phyloP scores from a whole-genome alignment of 2,113 vertebrate genomes.

The Proterorhinus semilunaris region DNA sequence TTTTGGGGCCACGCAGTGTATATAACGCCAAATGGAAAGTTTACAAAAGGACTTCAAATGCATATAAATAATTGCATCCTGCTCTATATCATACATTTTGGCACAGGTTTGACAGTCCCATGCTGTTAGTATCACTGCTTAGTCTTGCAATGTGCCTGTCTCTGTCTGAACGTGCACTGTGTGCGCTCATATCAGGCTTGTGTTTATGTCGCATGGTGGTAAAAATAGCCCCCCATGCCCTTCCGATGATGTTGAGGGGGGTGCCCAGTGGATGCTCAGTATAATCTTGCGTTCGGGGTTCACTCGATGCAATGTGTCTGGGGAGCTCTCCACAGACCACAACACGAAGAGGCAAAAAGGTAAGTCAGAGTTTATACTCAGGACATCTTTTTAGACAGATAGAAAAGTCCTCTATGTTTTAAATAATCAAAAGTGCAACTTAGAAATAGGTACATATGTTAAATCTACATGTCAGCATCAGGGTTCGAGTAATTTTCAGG shows the following conservation, averaged over 20 bases:
- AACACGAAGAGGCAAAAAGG: constrained; percentile 22
- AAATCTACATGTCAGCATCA: not conserved
- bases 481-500: too few species aligned
- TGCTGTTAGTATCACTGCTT: not conserved
- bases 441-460: not conserved
- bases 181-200: constrained; percentile 14
- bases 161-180: constrained; percentile 12
- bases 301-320: constrained; percentile 37
- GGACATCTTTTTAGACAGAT: not conserved
- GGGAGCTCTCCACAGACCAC: constrained; percentile 11
- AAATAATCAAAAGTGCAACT: not conserved
- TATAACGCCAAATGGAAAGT: too few species aligned
- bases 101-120: not conserved
- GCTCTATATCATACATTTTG: not conserved
- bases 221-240: constrained; percentile 65
- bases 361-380: constrained; percentile 20
- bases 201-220: constrained; percentile 44
- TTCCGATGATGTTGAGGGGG: constrained; percentile 68
- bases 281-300: constrained; percentile 49
- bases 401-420: not conserved
- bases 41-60: too few species aligned
- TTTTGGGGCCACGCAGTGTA: too few species aligned
- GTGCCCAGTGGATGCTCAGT: constrained; percentile 70
- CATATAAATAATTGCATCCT: too few species aligned
- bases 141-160: constrained; percentile 9